Conservation (phyloP, 2,888 invertebrate species). For the Rutpela maculata region DNA sequence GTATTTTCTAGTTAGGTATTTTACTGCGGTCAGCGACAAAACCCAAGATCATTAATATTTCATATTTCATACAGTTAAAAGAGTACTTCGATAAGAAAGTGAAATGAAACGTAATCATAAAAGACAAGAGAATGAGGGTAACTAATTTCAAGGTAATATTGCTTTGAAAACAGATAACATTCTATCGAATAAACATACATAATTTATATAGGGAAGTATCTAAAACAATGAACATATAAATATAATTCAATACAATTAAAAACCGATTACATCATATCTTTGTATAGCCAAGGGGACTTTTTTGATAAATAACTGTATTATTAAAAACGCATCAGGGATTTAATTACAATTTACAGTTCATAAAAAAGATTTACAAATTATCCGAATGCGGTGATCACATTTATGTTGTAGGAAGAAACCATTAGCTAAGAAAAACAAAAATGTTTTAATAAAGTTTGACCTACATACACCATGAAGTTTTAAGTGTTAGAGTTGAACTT, state of each 20-base stretch:
- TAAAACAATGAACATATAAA: background rate
- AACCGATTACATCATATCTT: background rate
- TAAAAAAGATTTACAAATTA: background rate
- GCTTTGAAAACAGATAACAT: background rate
- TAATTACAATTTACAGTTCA: background rate
- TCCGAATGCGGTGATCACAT: background rate
- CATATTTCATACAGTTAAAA: background rate
- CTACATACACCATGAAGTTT: too few relatives aligned
- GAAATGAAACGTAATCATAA: background rate
- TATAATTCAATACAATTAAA: background rate
- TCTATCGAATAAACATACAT: background rate
- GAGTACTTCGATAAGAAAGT: background rate
- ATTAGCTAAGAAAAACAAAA: too few relatives aligned
- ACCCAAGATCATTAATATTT: too few relatives aligned
- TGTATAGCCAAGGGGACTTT: background rate
- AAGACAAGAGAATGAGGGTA: background rate
- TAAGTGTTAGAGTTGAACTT: too few relatives aligned
- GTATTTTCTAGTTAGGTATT: too few relatives aligned
- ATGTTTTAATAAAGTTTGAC: too few relatives aligned
- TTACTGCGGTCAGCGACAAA: too few relatives aligned
- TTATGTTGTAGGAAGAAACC: too few relatives aligned
- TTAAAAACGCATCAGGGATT: background rate
- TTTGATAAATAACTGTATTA: background rate
- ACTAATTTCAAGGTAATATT: background rate
- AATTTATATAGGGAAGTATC: background rate